These are phyloP conservation scores for Gasterosteus nipponicus DNA, from an alignment of 2,113 vertebrate genomes.

Conservation along the genomic window DNA sequence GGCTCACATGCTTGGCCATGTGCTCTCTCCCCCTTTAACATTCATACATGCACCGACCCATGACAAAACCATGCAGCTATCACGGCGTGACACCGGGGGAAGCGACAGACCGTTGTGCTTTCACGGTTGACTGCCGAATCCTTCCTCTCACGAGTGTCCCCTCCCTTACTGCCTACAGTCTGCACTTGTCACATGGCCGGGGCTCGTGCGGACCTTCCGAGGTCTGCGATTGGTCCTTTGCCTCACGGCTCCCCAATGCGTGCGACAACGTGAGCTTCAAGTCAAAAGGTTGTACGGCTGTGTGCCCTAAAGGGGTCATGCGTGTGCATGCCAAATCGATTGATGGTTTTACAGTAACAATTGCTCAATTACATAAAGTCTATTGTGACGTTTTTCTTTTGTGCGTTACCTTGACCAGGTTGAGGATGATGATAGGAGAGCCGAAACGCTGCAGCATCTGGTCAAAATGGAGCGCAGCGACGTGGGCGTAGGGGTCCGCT, in stretches of 20 bases:
- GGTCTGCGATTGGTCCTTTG: conserved; percentile 62
- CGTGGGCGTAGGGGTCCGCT: conserved; percentile 94
- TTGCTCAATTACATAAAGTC: no score
- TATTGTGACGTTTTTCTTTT: no score
- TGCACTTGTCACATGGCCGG: conserved; percentile 69
- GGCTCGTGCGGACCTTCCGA: conserved; percentile 56
- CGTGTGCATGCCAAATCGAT: neutral
- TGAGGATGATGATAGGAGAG: conserved; percentile 97
- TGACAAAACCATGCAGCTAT: conserved; percentile 18
- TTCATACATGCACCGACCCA: conserved; percentile 14
- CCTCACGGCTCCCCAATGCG: conserved; percentile 46
- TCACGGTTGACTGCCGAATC: conserved; percentile 36
- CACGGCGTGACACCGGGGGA: neutral
- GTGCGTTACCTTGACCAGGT: conserved; percentile 93
- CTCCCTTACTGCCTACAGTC: conserved; percentile 43
- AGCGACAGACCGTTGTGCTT: conserved; percentile 26
- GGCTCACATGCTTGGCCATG: conserved; percentile 63
- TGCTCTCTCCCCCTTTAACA: neutral
- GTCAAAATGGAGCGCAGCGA: conserved; percentile 96
- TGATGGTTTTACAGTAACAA: neutral
- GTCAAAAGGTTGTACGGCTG: conserved; percentile 31
- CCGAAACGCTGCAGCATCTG: conserved; percentile 99
- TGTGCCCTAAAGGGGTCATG: conserved; percentile 19
- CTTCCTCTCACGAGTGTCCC: conserved; percentile 30
- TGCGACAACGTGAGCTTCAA: conserved; percentile 72